A percentile compares a stretch with the other conserved stretches of the same genome.
phyloP scores from a whole-genome alignment of 2,113 vertebrate species.

The Clarias batrachus region DNA sequence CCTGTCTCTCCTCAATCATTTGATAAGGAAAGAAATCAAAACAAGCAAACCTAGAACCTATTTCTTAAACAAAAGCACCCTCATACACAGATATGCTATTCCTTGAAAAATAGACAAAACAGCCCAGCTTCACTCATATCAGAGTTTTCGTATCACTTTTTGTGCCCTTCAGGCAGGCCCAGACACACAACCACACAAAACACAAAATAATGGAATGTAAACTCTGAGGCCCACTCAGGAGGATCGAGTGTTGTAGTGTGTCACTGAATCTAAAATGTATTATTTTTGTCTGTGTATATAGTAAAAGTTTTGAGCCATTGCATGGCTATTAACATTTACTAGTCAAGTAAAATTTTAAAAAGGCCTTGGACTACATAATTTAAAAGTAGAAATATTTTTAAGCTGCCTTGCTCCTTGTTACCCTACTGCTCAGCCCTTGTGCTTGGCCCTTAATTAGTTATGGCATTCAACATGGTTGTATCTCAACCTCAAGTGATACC shows the following conservation, averaged over 20 bases:
- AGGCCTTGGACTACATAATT: neutral
- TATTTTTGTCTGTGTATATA: neutral
- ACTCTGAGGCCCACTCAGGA: neutral
- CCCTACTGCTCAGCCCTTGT: too few species aligned
- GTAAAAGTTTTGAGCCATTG: neutral
- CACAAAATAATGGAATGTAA: slow-evolving; percentile 32
- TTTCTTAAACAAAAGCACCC: slow-evolving; percentile 11
- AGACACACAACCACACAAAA: slow-evolving; percentile 26
- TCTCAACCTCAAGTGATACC: too few species aligned
- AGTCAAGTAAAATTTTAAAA: neutral
- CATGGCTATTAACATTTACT: neutral
- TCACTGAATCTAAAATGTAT: neutral
- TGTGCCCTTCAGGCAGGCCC: neutral
- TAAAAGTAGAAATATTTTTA: neutral
- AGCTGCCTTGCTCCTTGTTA: neutral
- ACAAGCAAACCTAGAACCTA: neutral
- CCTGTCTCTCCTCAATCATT: neutral
- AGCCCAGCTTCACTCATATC: slow-evolving; percentile 7
- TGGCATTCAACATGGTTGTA: too few species aligned
- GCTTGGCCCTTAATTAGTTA: too few species aligned
- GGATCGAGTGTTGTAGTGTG: neutral
- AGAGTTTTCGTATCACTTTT: slow-evolving; percentile 16
- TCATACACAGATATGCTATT: neutral
- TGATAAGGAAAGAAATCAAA: neutral
- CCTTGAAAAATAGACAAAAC: slow-evolving; percentile 19